These are phyloP conservation scores for Epizoanthus rinbou DNA, from an alignment of 92 coral and sea anemone genomes.

Conservation along the genomic window DNA sequence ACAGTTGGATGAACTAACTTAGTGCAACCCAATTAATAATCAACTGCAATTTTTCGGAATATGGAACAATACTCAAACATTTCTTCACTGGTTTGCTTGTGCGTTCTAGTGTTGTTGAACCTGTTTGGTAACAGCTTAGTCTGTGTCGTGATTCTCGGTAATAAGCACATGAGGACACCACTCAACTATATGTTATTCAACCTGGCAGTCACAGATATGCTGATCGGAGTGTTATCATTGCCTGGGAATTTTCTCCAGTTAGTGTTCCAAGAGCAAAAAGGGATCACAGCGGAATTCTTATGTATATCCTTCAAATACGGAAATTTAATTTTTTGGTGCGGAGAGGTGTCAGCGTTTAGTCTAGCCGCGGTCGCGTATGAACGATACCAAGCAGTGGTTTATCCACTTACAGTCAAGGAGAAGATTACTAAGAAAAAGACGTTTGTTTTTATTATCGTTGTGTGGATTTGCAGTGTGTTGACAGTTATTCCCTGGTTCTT, in stretches of 20 bases:
- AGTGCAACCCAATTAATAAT: not conserved
- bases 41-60: not conserved
- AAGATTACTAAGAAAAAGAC: constrained; percentile 10
- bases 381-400: too few species aligned
- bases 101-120: not conserved
- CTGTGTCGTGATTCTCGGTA: not conserved
- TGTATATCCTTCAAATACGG: too few species aligned
- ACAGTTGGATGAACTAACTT: too few species aligned
- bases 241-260: not conserved
- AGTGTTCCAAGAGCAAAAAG: too few species aligned
- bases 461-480: not conserved
- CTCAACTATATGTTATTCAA: not conserved
- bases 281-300: too few species aligned
- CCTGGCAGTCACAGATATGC: not conserved
- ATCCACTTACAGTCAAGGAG: not conserved
- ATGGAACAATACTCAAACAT: not conserved
- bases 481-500: not conserved
- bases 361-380: not conserved
- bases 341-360: not conserved
- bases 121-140: not conserved
- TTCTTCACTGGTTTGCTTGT: not conserved
- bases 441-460: not conserved
- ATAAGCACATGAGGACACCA: not conserved
- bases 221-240: not conserved
- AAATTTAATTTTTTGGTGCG: too few species aligned